These are phyloP conservation scores for Aphelenchoides avenae DNA, from an alignment of 1,140 invertebrate species.

Conservation along the genomic window DNA sequence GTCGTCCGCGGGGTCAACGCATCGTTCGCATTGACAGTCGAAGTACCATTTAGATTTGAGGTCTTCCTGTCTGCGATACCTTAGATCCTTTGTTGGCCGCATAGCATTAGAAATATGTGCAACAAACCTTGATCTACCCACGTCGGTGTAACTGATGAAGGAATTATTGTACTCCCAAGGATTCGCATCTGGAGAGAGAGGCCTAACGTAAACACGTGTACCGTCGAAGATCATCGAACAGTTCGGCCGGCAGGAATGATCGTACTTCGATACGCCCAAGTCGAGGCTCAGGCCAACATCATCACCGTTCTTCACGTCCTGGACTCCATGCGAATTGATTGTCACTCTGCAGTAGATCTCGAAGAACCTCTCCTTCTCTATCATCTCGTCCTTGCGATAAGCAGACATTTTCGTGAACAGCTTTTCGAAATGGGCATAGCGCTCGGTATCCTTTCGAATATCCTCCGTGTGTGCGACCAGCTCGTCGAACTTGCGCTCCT, in stretches of 20 bases:
- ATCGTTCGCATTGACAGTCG: constrained; percentile 41
- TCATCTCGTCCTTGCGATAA: constrained; percentile 40
- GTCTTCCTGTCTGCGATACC: constrained; percentile 34
- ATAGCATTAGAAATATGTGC: too few species aligned
- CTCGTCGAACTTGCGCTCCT: constrained; percentile 36
- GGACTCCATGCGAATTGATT: constrained; percentile 51
- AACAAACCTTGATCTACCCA: constrained; percentile 48
- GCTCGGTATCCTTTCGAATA: constrained; percentile 37
- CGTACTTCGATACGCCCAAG: constrained; percentile 49
- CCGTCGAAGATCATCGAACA: constrained; percentile 52
- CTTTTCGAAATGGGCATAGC: constrained; percentile 48
- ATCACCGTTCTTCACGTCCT: constrained; percentile 47
- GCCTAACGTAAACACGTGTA: constrained; percentile 43
- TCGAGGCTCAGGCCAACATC: constrained; percentile 51
- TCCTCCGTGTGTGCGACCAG: constrained; percentile 42
- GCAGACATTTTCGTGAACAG: constrained; percentile 35
- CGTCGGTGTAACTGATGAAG: constrained; percentile 52
- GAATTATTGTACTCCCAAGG: constrained; percentile 31
- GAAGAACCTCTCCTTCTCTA: constrained; percentile 39
- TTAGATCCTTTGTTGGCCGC: constrained; percentile 36
- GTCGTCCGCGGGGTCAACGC: constrained; percentile 43
- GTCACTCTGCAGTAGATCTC: constrained; percentile 49
- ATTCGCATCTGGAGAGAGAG: constrained; percentile 41
- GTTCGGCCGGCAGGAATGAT: constrained; percentile 54
- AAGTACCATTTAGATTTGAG: constrained; percentile 43